Evolutionary conservation across 2,888 invertebrate genomes (phyloP), one percentile per base, ranked within the genome.

Genomic region (Metellina segmentata): DNA sequence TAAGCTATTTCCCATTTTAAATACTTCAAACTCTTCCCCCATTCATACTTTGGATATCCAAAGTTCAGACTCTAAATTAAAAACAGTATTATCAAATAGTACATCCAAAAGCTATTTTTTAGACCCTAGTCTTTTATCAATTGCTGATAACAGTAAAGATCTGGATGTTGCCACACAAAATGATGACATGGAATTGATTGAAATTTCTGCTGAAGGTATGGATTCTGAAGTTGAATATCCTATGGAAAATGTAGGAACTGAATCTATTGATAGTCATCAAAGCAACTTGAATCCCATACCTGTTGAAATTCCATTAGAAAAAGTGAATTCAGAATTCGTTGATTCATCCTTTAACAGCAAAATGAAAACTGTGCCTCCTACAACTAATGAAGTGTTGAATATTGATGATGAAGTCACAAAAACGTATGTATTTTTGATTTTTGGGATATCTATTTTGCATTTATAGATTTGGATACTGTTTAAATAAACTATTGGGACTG

Each of bases 1-100:
- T 49, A 92, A 88, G 70, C 70, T 70, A 8, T 81, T 89, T 20
- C 89, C 88, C 8, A 51, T 91, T 79, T 72, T 86, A 13, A 79
- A n/a, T 48, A 20, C 81, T 16, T 49, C 53, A 48, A n/a, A 6
- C 16, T 11, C 51, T 85, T 19, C 20, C 20, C 0, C 72, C 34
- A 72, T 13, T 9, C 7, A 70, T 11, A 13, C 69, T 4, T 48
- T n/a, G 48, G 9, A n/a, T 48, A 34, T 48, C 19, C 16, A 52
- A 52, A 52, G 19, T 52, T n/a, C 6, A 52, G 78, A 78, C n/a
- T 52, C 78, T 19, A 52, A 52, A 78, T 8, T 52, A 19, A n/a
- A n/a, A n/a, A 78, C n/a, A 19, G 52, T 19, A 6, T 49, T 51
- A 52, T 52, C 78, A 8, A 8, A 8, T 61, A 16, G 9, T 61